These are phyloP conservation scores for Calcarius lapponicus DNA, from an alignment of 2,797 vertebrate species.

Conservation along the genomic window DNA sequence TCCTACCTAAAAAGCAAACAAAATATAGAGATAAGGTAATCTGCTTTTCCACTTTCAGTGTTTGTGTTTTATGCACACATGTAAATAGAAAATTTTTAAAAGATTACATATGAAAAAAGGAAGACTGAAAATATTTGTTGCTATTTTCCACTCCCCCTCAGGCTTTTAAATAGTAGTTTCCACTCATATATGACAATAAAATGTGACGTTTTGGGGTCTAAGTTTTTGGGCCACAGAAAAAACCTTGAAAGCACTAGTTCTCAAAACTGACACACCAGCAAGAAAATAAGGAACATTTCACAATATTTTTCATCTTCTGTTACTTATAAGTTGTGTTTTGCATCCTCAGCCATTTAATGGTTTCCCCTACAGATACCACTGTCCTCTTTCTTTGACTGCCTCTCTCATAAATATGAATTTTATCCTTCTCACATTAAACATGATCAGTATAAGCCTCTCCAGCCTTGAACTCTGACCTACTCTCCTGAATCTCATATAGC, in stretches of 20 bases:
- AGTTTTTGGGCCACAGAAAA: neutral
- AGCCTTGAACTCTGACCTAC: neutral
- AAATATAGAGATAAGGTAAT: slow-evolving; percentile 41
- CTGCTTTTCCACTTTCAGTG: neutral
- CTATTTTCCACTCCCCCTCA: neutral
- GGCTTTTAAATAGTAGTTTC: neutral
- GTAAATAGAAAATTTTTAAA: neutral
- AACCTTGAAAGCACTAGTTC: neutral
- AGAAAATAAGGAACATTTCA: neutral
- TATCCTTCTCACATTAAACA: neutral
- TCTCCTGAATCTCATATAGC: neutral
- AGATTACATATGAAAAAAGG: neutral
- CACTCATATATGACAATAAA: neutral
- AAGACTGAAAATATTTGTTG: neutral
- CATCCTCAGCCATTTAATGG: neutral
- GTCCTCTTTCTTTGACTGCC: neutral
- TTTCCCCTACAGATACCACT: neutral
- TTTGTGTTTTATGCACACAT: neutral
- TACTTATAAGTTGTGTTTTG: neutral
- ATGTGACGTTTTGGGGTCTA: neutral
- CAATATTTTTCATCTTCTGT: neutral
- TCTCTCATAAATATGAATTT: fast-evolving
- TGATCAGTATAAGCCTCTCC: neutral
- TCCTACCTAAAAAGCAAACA: slow-evolving; percentile 33
- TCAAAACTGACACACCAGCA: neutral